phyloP scores from a whole-genome alignment of 2,797 vertebrate genomes.

The Sebastes oblongus region DNA sequence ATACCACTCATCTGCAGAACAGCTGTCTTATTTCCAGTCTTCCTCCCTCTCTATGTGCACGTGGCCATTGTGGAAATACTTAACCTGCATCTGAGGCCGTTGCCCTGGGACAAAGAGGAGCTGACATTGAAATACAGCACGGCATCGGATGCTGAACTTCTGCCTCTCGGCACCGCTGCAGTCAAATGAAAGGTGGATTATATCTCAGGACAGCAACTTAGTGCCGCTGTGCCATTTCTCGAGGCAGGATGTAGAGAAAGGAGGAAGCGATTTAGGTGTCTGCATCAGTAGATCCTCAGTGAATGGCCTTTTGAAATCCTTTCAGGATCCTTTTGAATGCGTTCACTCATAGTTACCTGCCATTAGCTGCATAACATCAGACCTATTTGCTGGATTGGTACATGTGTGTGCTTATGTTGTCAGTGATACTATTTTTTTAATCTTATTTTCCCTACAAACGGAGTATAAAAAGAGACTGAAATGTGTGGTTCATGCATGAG shows the following conservation, averaged over 20 bases:
- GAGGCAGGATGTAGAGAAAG: conserved; percentile 10
- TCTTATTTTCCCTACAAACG: neutral
- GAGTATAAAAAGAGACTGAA: neutral
- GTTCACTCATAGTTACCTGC: conserved; percentile 7
- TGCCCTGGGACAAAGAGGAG: neutral
- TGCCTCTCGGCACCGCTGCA: conserved; percentile 8
- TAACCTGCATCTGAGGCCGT: neutral
- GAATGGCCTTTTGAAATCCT: conserved; percentile 35
- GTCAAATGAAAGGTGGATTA: conserved; percentile 39
- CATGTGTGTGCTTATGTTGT: neutral
- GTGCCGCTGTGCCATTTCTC: conserved; percentile 34
- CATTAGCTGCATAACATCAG: neutral
- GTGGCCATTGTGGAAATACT: neutral
- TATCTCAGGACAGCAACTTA: conserved; percentile 29
- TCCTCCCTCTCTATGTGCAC: neutral
- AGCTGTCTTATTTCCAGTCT: neutral
- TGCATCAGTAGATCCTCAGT: conserved; percentile 27
- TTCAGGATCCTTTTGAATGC: conserved; percentile 21
- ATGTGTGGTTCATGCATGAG: neutral
- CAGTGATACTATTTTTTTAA: neutral
- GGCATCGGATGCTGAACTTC: conserved; percentile 8
- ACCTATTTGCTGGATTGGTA: neutral
- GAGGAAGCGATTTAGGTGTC: conserved; percentile 16
- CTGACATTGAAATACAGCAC: conserved; percentile 17
- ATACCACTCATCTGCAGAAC: neutral